Conservation (phyloP, 2,797 vertebrate genomes). For the Lutjanus argentimaculatus region DNA sequence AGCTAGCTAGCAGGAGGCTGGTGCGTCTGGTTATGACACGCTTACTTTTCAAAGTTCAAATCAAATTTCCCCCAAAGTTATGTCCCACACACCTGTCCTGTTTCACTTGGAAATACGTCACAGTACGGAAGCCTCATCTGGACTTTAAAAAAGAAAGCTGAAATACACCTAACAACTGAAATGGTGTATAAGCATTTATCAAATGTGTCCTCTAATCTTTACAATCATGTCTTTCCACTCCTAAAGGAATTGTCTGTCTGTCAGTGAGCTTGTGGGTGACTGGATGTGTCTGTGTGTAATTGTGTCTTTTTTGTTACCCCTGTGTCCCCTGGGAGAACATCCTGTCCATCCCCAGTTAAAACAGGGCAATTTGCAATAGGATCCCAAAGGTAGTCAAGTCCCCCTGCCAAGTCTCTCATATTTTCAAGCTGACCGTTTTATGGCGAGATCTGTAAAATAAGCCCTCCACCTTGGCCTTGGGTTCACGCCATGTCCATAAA, state of each 20-base stretch:
- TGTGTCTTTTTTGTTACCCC: neutral
- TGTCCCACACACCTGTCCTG: no score
- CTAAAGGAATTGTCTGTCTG: conserved; percentile 17
- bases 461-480: conserved; percentile 62
- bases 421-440: conserved; percentile 87
- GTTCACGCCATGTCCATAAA: conserved; percentile 79
- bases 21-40: no score
- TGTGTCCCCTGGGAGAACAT: conserved; percentile 70
- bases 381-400: conserved; percentile 77
- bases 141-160: neutral
- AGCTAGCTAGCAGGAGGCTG: no score
- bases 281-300: conserved; percentile 23
- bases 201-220: neutral
- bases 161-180: neutral
- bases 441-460: conserved; percentile 83
- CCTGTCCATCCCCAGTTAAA: conserved; percentile 78
- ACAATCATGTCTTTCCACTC: neutral
- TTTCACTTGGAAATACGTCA: no score
- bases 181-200: neutral
- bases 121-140: no score
- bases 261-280: conserved; percentile 47
- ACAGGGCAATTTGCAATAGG: conserved; percentile 75
- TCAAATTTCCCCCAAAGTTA: no score
- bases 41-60: no score
- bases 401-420: conserved; percentile 79